Evolutionary conservation across 2,113 vertebrate genomes (phyloP).

Genomic region (Nannobrachium achirus): DNA sequence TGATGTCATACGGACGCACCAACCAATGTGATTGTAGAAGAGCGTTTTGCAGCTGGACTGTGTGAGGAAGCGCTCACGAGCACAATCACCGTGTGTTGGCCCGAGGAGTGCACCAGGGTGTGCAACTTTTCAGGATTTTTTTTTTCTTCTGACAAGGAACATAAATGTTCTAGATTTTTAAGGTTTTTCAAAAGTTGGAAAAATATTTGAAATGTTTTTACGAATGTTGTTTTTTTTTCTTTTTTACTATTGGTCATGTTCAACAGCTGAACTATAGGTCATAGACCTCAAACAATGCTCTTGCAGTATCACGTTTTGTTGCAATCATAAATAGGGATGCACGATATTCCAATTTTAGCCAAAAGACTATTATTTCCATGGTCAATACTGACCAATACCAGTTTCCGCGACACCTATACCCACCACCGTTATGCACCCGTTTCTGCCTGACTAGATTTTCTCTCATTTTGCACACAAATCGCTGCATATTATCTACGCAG

Average conservation of each 20-base stretch:
- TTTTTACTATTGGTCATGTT: constrained; percentile 33
- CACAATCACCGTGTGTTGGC: constrained; percentile 44
- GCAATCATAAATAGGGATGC: neutral
- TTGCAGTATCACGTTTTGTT: constrained; percentile 12
- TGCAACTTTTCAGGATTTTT: constrained; percentile 32
- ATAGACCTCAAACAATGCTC: constrained; percentile 3
- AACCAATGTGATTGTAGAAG: constrained; percentile 13
- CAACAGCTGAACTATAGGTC: constrained; percentile 11
- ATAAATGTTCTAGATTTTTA: constrained; percentile 47
- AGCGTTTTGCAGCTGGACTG: constrained; percentile 53
- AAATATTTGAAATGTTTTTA: constrained; percentile 59
- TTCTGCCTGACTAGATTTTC: too few relatives aligned
- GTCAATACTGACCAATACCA: too few relatives aligned
- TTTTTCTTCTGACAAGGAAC: constrained; percentile 21
- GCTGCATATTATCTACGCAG: too few relatives aligned
- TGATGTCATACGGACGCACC: constrained; percentile 16
- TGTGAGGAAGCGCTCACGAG: constrained; percentile 55
- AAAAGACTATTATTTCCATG: too few relatives aligned
- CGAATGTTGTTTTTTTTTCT: constrained; percentile 35
- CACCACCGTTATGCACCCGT: too few relatives aligned
- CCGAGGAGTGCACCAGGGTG: neutral
- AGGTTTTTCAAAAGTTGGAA: constrained; percentile 29
- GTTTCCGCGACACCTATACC: too few relatives aligned
- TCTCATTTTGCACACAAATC: too few relatives aligned
- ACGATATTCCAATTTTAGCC: too few relatives aligned